Evolutionary conservation across 2,888 invertebrate genomes (phyloP), one percentile per base, ranked within the genome.

Genomic region (Andrena flavipes): DNA sequence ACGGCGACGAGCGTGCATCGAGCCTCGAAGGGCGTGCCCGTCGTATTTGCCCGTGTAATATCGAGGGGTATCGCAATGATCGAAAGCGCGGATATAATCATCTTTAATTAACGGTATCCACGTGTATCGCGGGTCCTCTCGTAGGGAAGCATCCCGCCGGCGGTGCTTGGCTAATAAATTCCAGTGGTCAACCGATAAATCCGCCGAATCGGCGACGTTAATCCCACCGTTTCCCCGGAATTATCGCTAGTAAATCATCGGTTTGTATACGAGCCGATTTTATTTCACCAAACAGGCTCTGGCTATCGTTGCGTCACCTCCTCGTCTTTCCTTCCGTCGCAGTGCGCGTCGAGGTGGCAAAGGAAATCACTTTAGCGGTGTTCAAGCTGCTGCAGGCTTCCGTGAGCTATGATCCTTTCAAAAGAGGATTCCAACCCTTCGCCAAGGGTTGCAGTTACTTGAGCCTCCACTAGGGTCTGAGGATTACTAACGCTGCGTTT

Each of bases 61-160:
- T 69, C 56, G 23, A 42, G 7, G 8, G 20, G 56, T 65, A 74
- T 84, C 77, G 70, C 67, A 74, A 81, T 77, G 67, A 77, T 77
- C 82, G 68, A 71, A 82, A 60, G 74, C 77, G 64, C 69, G 82
- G 84, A 84, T 84, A 78, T 84, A 84, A 82, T 82, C 84, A 75
- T 75, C 84, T 82, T 84, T 84, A 84, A 84, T 84, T 82, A 84
- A 84, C 82, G 84, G 59, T 71, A 75, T 74, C 81, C 65, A 33
- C 76, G 79, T 74, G 73, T 73, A 80, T 69, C 82, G 81, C 81
- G 77, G 71, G 72, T 75, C 77, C 71, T 81, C 71, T 77, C 74
- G 71, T 78, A 73, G 84, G n/a, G 64, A 76, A 78, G 74, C 71
- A 82, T 82, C 68, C 68, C 59, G 16, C 33, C 68, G 60, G 30